Evolutionary conservation across 2,888 invertebrate species (phyloP), one percentile per base, ranked within the genome.

Genomic region (Auanema sp.): DNA sequence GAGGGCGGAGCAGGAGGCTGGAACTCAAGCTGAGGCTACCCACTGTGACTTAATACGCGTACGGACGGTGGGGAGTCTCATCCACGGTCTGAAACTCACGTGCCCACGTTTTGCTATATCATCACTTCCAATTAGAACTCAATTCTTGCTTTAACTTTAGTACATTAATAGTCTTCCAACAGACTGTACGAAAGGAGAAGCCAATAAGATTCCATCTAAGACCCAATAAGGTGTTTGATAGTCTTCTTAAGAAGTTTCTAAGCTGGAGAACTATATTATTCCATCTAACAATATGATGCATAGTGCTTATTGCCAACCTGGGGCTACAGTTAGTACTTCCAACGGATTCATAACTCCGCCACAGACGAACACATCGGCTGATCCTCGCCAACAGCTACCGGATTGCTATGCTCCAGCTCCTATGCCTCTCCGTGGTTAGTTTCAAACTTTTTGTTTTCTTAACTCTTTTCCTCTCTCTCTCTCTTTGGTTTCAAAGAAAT

Each of bases 11-110:
- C 42, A 41, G 12, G 24, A 2, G 42, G 18, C 47, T 47, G 47
- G 44, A 18, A 23, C 51, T 41, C 60, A 49, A 53, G 51, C 60
- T 60, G 59, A 51, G 59, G 24, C 56, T 54, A 55, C 60, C 60
- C 60, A 60, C 60, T 60, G 60, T 54, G 60, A 40, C 43, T 47
- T 47, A 47, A 47, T 47, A 47, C 47, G 16, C 47, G 21, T 47
- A 47, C 47, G 47, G 21, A 21, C 47, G 47, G 47, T 47, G 47
- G 47, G 47, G 47, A 47, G 47, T 47, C 47, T 18, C 16, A 47
- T 47, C 21, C 47, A 47, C 21, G 47, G 16, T 47, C 47, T 18
- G 47, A 16, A 47, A 47, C 47, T 47, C 16, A 18, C 21, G 47
- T 47, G 47, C 47, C 21, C 47, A 33, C 33, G 33, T 33, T 33